These are phyloP conservation scores for Eulithis prunata DNA, from an alignment of 2,888 invertebrate species.

Conservation along the genomic window DNA sequence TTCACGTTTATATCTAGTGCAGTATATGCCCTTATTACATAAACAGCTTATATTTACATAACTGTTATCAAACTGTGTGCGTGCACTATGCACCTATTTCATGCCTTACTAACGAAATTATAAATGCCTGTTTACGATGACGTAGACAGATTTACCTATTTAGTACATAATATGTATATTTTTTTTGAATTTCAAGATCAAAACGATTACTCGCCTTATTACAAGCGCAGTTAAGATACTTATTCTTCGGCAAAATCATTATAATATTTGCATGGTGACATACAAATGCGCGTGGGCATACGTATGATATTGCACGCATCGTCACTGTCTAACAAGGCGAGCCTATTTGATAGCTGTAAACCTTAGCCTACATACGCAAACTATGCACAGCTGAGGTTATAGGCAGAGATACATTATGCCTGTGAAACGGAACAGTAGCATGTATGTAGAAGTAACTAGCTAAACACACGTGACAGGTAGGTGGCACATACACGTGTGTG, in stretches of 20 bases:
- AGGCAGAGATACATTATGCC: background rate
- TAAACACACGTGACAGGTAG: too few relatives aligned
- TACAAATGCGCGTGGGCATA: slow-evolving; percentile 25
- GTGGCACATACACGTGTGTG: too few relatives aligned
- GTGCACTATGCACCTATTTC: background rate
- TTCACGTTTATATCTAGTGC: too few relatives aligned
- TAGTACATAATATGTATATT: too few relatives aligned
- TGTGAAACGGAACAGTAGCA: too few relatives aligned
- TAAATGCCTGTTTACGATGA: background rate
- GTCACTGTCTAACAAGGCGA: slow-evolving; percentile 50
- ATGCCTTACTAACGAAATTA: background rate
- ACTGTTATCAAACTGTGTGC: background rate
- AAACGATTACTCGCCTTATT: too few relatives aligned
- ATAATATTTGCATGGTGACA: slow-evolving; percentile 6
- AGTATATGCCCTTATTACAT: background rate
- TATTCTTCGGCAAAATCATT: slow-evolving; percentile 3
- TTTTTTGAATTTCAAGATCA: too few relatives aligned
- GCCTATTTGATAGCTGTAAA: slow-evolving; percentile 58
- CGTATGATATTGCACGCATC: slow-evolving; percentile 49
- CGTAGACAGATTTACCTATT: too few relatives aligned
- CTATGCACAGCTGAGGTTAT: slow-evolving; percentile 13
- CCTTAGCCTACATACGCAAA: slow-evolving; percentile 59
- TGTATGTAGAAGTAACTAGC: too few relatives aligned
- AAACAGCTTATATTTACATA: background rate
- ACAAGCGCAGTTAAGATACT: too few relatives aligned